Conservation (phyloP, 2,888 invertebrate species). For the Drosophila tripunctata region DNA sequence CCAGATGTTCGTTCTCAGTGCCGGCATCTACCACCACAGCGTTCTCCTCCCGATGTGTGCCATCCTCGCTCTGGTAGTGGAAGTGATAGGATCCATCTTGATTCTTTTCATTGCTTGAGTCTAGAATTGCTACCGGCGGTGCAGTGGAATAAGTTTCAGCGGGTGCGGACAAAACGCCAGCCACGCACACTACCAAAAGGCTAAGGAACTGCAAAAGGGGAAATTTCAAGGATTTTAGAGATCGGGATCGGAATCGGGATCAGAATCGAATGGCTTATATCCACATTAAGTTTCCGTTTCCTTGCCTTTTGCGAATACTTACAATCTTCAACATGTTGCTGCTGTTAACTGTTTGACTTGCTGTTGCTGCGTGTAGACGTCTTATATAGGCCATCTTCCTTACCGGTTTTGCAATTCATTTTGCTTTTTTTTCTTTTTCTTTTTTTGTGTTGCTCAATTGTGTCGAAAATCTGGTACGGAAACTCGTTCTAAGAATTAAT, state of each 20-base stretch:
- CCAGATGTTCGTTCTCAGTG: conserved; percentile 70
- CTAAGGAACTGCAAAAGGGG: conserved; percentile 44
- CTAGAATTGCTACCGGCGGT: conserved; percentile 74
- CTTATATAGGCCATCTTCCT: conserved; percentile 67
- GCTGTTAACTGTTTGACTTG: conserved; percentile 46
- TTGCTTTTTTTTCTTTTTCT: not conserved
- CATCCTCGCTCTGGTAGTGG: conserved; percentile 80
- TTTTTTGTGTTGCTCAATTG: conserved; percentile 1
- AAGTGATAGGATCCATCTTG: conserved; percentile 82
- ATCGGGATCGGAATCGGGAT: not conserved
- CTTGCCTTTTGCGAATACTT: conserved; percentile 43
- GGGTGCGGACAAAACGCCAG: conserved; percentile 60
- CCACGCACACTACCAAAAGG: conserved; percentile 44
- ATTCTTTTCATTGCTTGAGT: conserved; percentile 73
- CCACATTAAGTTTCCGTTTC: too few relatives aligned
- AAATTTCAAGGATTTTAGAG: not conserved
- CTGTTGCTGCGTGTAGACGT: conserved; percentile 14
- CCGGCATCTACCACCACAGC: conserved; percentile 80
- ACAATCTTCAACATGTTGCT: conserved; percentile 72
- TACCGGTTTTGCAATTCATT: conserved; percentile 57
- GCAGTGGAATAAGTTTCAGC: conserved; percentile 33
- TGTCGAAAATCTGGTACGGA: conserved; percentile 40
- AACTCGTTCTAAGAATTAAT: conserved; percentile 77
- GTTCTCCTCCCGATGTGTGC: conserved; percentile 78
- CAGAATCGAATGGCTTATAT: too few relatives aligned